Evolutionary conservation across 1,140 invertebrate species (phyloP), one percentile per base, ranked within the genome.

Genomic region (Drosophila lacteicornis): DNA sequence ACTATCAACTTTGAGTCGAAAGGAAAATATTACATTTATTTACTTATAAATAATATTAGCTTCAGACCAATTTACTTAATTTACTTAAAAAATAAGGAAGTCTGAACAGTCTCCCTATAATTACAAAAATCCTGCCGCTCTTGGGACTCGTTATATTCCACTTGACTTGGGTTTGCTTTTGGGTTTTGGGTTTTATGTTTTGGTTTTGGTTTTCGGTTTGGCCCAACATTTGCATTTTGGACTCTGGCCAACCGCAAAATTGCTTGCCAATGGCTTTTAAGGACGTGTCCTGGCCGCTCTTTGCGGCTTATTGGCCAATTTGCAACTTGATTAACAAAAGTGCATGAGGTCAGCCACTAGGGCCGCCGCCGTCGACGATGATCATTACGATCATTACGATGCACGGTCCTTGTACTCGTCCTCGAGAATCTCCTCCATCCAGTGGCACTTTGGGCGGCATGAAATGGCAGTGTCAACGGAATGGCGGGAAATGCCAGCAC

Each of bases 261-360:
- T 82, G 80, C 75, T 68, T 22, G 56, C 49, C 56, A 65, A 82
- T 79, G 69, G 63, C 58, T 66, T 78, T 77, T 49, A 38, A 71
- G 49, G 56, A 80, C 79, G 65, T 57, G 65, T 81, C 17, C 58
- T 46, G 60, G 61, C 47, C 53, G 50, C 82, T 68, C 53, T 65
- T 75, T 79, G 83, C 55, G 75, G 70, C 69, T 86, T 82, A 73
- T 79, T 82, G 83, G 83, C 60, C 80, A 87, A 87, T 86, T 86
- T 86, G 76, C 71, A 77, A 86, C 80, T 86, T 86, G 75, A 86
- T 86, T 80, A 86, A 82, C 80, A 67, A 69, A 60, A 79, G 69
- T 80, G 70, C 78, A 69, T 76, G 58, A 43, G 62, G 46, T 59
- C 53, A 50, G 46, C 46, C 50, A 33, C 8, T 11, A 11, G 45